Conservation (phyloP, 2,113 vertebrate species). For the Garra rufa region DNA sequence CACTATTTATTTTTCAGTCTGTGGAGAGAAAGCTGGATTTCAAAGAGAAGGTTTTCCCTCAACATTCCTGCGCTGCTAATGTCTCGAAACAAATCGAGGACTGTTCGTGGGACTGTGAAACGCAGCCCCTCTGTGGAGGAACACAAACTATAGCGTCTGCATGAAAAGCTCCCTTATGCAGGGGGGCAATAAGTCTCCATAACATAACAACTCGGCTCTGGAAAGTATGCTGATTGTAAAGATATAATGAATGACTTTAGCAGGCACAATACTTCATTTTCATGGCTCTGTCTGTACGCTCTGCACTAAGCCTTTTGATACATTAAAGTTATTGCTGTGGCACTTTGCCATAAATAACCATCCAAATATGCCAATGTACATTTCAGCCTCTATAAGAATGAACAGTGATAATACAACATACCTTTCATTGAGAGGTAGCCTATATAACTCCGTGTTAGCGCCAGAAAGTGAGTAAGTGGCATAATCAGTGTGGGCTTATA, state of each 20-base stretch:
- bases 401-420: constrained; percentile 19
- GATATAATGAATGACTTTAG: constrained; percentile 68
- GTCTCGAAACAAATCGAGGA: constrained; percentile 73
- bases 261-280: constrained; percentile 68
- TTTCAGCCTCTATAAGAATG: not conserved
- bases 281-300: constrained; percentile 49
- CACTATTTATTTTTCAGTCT: constrained; percentile 51
- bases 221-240: constrained; percentile 72
- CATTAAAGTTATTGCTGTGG: constrained; percentile 49
- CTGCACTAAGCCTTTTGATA: constrained; percentile 50
- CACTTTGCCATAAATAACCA: constrained; percentile 57
- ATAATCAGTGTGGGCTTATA: not conserved
- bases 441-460: not conserved
- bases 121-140: constrained; percentile 76
- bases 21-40: constrained; percentile 61
- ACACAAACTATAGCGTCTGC: constrained; percentile 80
- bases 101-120: constrained; percentile 78
- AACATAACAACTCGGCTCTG: constrained; percentile 73
- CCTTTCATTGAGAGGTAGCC: not conserved
- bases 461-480: not conserved
- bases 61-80: constrained; percentile 70
- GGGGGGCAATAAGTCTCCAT: constrained; percentile 73
- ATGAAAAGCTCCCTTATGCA: constrained; percentile 79
- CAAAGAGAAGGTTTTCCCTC: constrained; percentile 68
- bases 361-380: constrained; percentile 6